Percentiles rank a stretch among this genome's conserved stretches.
phyloP scores from a whole-genome alignment of 2,888 invertebrate genomes.

The Belgica antarctica region DNA sequence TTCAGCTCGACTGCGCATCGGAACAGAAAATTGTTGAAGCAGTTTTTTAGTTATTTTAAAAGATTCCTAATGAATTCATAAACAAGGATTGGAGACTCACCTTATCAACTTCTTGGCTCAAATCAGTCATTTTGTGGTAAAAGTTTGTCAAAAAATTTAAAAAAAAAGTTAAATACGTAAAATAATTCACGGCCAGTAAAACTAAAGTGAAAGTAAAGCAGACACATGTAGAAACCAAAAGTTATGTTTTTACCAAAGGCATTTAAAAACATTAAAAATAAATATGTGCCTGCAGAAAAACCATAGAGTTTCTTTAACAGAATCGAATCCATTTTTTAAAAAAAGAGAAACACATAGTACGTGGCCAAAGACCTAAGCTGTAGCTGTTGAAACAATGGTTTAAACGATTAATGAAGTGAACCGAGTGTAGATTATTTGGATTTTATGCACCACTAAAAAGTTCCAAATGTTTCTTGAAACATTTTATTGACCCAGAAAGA shows the following conservation, averaged over 20 bases:
- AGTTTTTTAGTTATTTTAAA: not conserved
- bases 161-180: not conserved
- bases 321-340: not conserved
- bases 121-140: too few relatives aligned
- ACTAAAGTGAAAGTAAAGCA: slow-evolving; percentile 37
- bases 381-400: not conserved
- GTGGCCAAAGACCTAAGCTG: not conserved
- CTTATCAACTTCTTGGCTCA: too few relatives aligned
- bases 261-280: slow-evolving; percentile 20
- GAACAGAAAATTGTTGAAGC: not conserved
- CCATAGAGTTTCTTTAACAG: slow-evolving; percentile 9
- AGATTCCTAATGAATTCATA: too few relatives aligned
- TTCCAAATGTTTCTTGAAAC: not conserved
- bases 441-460: slow-evolving; percentile 21
- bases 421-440: not conserved
- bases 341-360: slow-evolving; percentile 8
- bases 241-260: slow-evolving; percentile 32
- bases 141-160: too few relatives aligned
- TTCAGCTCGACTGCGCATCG: not conserved
- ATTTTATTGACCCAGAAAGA: slow-evolving; percentile 39
- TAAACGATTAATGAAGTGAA: not conserved
- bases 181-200: not conserved
- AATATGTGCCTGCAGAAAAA: slow-evolving; percentile 22
- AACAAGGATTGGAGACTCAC: too few relatives aligned
- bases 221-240: slow-evolving; percentile 37